A percentile compares a stretch with the other conserved stretches of the same genome.
Evolutionary conservation across 2,113 vertebrate genomes (phyloP).

Genomic region (Gnathochromis pfefferi): DNA sequence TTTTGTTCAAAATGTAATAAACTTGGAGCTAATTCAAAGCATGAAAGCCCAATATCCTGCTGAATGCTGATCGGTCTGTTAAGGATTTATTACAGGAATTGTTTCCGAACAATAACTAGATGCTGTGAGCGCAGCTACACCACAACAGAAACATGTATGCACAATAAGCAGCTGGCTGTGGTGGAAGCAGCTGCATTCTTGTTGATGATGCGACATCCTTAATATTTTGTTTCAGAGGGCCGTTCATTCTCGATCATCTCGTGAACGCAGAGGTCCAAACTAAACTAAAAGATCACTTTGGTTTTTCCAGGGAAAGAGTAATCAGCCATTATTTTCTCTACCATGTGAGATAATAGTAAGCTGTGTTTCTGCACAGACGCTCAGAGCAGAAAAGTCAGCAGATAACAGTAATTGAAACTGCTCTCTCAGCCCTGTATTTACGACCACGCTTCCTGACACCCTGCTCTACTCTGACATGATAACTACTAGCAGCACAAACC

Average conservation of each 20-base stretch:
- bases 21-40: fast-evolving
- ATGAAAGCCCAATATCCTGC: not conserved
- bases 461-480: not conserved
- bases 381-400: not conserved
- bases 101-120: not conserved
- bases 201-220: fast-evolving
- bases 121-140: not conserved
- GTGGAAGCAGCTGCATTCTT: not conserved
- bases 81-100: not conserved
- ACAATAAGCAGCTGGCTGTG: not conserved
- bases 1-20: fast-evolving
- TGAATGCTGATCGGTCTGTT: not conserved
- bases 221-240: not conserved
- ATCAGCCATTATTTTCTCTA: not conserved
- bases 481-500: not conserved
- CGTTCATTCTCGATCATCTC: fast-evolving
- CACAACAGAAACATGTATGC: not conserved
- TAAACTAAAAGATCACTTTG: fast-evolving
- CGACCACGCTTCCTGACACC: not conserved
- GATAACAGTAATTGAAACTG: conserved; percentile 20
- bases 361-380: not conserved
- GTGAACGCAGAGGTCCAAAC: not conserved
- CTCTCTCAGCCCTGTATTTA: not conserved
- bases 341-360: not conserved
- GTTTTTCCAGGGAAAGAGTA: fast-evolving